These are phyloP conservation scores for Aphidius gifuensis DNA, from an alignment of 1,140 invertebrate species.

Conservation along the genomic window DNA sequence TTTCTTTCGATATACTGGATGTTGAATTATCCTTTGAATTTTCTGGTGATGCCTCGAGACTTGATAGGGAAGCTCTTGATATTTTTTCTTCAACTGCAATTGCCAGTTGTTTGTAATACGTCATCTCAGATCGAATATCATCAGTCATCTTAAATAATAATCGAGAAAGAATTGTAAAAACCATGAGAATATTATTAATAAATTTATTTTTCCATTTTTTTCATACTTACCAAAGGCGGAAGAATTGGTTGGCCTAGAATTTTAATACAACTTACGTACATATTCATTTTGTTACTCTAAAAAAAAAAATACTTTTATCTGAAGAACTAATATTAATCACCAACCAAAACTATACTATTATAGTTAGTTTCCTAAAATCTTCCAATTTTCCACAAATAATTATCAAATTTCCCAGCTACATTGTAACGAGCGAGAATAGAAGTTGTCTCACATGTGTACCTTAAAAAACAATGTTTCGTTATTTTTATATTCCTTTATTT, in stretches of 20 bases:
- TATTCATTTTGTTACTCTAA: conserved; percentile 8
- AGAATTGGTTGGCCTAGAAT: conserved; percentile 62
- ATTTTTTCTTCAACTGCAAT: conserved; percentile 58
- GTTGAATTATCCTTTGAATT: not conserved
- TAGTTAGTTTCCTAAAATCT: too few relatives aligned
- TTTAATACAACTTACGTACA: conserved; percentile 58
- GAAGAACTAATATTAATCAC: too few relatives aligned
- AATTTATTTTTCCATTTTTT: conserved; percentile 25
- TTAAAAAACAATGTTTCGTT: too few relatives aligned
- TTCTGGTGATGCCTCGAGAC: not conserved
- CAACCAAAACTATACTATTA: too few relatives aligned
- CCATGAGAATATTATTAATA: conserved; percentile 10
- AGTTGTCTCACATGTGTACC: too few relatives aligned
- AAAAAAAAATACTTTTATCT: not conserved
- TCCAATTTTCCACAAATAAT: too few relatives aligned
- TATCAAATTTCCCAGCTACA: too few relatives aligned
- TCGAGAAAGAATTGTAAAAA: conserved; percentile 9
- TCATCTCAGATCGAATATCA: conserved; percentile 62
- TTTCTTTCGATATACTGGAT: not conserved
- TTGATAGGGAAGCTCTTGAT: not conserved
- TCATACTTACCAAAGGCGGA: conserved; percentile 59
- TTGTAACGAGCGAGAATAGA: too few relatives aligned
- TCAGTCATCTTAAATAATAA: conserved; percentile 55
- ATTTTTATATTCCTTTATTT: too few relatives aligned
- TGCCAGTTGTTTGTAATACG: conserved; percentile 62